Conservation (phyloP, 2,797 vertebrate species). For the Pantherophis vulpinus region DNA sequence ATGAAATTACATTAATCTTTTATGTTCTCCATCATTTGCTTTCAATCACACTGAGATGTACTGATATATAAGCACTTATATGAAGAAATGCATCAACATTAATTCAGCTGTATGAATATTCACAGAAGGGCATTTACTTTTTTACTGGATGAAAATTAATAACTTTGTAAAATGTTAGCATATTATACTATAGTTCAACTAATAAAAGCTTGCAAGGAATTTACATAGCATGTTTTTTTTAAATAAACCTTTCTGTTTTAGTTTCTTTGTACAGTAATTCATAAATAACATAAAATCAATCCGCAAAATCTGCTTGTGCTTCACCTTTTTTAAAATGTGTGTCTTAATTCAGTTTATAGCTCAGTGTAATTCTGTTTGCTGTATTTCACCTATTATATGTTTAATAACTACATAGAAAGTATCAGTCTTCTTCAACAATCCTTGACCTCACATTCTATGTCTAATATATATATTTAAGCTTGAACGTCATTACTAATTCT, state of each 20-base stretch:
- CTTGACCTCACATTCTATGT: background rate
- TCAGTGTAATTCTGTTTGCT: background rate
- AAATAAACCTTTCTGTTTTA: background rate
- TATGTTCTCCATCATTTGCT: background rate
- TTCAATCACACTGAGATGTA: background rate
- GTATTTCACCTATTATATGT: background rate
- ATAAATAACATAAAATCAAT: slow-evolving; percentile 15
- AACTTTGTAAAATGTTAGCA: background rate
- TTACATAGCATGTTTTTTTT: background rate
- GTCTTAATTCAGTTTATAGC: background rate
- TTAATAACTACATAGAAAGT: background rate
- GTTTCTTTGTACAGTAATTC: background rate
- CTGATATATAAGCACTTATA: background rate
- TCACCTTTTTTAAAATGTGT: slow-evolving; percentile 3
- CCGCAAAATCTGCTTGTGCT: background rate
- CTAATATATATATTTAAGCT: background rate
- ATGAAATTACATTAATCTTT: background rate
- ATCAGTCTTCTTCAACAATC: background rate
- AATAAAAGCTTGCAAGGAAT: background rate
- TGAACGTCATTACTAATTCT: background rate
- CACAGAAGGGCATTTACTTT: slow-evolving; percentile 11
- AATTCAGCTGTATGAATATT: slow-evolving; percentile 1
- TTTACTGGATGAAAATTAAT: slow-evolving; percentile 21
- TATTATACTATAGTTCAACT: background rate
- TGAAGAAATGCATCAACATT: slow-evolving; percentile 14